Evolutionary conservation across 2,797 vertebrate genomes (phyloP).

Genomic region (Alauda arvensis): DNA sequence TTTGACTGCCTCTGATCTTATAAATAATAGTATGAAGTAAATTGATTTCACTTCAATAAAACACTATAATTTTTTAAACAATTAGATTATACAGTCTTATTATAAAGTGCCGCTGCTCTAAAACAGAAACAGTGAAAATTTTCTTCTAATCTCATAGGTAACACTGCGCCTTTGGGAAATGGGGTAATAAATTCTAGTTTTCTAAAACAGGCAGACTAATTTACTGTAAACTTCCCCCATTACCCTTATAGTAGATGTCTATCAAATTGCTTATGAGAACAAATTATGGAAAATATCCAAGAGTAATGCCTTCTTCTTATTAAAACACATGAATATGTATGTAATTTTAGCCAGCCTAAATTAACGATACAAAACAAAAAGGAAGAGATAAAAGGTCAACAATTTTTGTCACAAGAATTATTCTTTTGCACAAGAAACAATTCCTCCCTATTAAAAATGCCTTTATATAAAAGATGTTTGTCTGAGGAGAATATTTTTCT

Average conservation of each 20-base stretch:
- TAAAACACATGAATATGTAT: slow-evolving; percentile 77
- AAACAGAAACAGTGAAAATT: slow-evolving; percentile 14
- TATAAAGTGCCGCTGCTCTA: not conserved
- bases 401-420: slow-evolving; percentile 42
- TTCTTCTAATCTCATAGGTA: slow-evolving; percentile 36
- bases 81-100: not conserved
- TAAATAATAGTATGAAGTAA: not conserved
- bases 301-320: slow-evolving; percentile 72
- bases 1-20: not conserved
- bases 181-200: slow-evolving; percentile 58
- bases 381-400: slow-evolving; percentile 63
- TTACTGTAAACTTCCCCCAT: slow-evolving; percentile 45
- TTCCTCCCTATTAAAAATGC: not conserved
- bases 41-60: slow-evolving; percentile 33
- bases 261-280: slow-evolving; percentile 68
- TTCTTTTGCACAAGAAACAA: slow-evolving; percentile 11
- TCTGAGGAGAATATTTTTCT: not conserved
- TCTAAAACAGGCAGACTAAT: slow-evolving; percentile 24
- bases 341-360: slow-evolving; percentile 75
- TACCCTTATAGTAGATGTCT: slow-evolving; percentile 60
- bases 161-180: slow-evolving; percentile 1
- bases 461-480: not conserved
- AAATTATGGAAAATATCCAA: slow-evolving; percentile 75
- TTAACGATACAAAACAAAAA: slow-evolving; percentile 53
- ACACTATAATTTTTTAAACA: not conserved